These are phyloP conservation scores for Cyaniris semiargus DNA, from an alignment of 2,888 invertebrate species.

Conservation along the genomic window DNA sequence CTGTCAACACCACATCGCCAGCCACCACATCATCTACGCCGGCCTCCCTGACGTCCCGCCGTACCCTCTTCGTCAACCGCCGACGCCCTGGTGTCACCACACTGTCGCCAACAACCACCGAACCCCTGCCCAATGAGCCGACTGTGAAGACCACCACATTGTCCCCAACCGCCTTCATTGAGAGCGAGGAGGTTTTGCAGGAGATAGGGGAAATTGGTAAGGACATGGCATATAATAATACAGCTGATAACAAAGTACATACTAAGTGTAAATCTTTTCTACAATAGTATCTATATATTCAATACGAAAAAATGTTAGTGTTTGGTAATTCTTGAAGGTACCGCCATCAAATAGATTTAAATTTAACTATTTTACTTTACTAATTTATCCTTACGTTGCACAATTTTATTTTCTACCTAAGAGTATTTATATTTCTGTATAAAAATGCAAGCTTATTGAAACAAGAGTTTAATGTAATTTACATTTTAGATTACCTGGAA, in stretches of 20 bases:
- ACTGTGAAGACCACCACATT: constrained; percentile 50
- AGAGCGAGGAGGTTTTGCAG: constrained; percentile 65
- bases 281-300: too few relatives aligned
- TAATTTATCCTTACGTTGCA: too few relatives aligned
- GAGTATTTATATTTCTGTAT: too few relatives aligned
- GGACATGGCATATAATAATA: constrained; percentile 19
- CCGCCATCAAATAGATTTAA: too few relatives aligned
- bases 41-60: constrained; percentile 48
- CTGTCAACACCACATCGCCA: constrained; percentile 37
- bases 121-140: neutral
- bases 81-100: constrained; percentile 50
- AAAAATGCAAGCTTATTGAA: too few relatives aligned
- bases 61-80: constrained; percentile 64
- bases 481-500: constrained; percentile 59
- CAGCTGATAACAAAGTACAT: too few relatives aligned
- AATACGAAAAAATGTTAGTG: too few relatives aligned
- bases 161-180: constrained; percentile 47
- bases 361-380: too few relatives aligned
- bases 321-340: too few relatives aligned
- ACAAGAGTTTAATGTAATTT: neutral
- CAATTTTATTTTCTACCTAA: too few relatives aligned
- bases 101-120: constrained; percentile 45
- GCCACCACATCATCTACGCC: neutral
- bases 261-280: too few relatives aligned
- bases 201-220: constrained; percentile 64